phyloP scores from a whole-genome alignment of 2,797 vertebrate genomes.

The Limnodromus scolopaceus region DNA sequence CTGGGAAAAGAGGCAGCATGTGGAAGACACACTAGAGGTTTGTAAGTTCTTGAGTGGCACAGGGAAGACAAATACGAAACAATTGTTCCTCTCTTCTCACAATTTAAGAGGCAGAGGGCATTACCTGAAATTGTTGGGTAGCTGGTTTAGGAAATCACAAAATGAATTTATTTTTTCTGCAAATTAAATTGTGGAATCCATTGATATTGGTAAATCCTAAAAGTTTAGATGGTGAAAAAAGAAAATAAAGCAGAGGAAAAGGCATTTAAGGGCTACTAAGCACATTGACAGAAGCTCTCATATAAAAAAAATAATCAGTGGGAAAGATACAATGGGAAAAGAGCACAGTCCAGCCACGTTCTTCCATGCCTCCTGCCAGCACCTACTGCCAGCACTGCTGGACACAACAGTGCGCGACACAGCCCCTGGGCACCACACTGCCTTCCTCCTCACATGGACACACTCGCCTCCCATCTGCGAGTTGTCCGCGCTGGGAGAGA shows the following conservation, averaged over 20 bases:
- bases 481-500: neutral
- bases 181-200: neutral
- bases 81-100: neutral
- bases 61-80: neutral
- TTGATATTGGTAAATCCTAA: neutral
- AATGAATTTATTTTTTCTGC: neutral
- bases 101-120: neutral
- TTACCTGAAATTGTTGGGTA: neutral
- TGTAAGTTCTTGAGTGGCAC: neutral
- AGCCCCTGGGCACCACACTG: neutral
- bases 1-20: neutral
- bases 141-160: neutral
- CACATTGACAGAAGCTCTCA: neutral
- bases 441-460: neutral
- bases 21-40: neutral
- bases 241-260: neutral
- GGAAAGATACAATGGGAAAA: neutral
- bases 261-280: neutral
- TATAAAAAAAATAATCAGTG: neutral
- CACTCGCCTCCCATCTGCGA: neutral
- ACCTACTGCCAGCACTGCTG: neutral
- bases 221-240: neutral
- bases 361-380: neutral
- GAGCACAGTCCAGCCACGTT: neutral
- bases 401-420: rapidly evolving